phyloP scores from a whole-genome alignment of 2,797 vertebrate genomes.

The Gallinago solitaria region DNA sequence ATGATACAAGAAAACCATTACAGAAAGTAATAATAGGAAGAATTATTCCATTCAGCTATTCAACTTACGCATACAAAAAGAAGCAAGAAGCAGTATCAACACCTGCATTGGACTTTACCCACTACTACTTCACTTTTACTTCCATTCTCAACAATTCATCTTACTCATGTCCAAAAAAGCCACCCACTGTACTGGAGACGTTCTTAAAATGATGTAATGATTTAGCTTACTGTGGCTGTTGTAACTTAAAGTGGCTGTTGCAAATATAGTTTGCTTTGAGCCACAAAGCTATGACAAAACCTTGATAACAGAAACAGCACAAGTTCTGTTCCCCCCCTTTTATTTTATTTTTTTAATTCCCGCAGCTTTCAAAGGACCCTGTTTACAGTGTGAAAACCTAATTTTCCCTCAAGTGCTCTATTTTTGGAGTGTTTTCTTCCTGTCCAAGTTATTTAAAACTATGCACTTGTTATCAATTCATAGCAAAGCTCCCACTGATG shows the following conservation, averaged over 20 bases:
- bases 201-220: not conserved
- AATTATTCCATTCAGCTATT: not conserved
- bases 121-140: not conserved
- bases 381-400: not conserved
- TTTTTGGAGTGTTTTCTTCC: not conserved
- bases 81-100: not conserved
- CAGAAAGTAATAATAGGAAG: not conserved
- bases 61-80: not conserved
- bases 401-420: not conserved
- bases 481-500: not conserved
- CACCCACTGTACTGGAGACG: not conserved
- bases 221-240: not conserved
- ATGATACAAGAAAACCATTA: not conserved
- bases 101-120: not conserved
- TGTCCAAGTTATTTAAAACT: conserved; percentile 11
- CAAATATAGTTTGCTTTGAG: not conserved
- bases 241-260: not conserved
- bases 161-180: not conserved
- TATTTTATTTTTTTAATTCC: not conserved
- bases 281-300: conserved; percentile 13
- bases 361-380: not conserved
- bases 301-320: not conserved
- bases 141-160: not conserved
- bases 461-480: not conserved
- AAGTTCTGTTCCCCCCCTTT: not conserved